phyloP scores from a whole-genome alignment of 2,113 vertebrate species.

The Spea multiplicata region DNA sequence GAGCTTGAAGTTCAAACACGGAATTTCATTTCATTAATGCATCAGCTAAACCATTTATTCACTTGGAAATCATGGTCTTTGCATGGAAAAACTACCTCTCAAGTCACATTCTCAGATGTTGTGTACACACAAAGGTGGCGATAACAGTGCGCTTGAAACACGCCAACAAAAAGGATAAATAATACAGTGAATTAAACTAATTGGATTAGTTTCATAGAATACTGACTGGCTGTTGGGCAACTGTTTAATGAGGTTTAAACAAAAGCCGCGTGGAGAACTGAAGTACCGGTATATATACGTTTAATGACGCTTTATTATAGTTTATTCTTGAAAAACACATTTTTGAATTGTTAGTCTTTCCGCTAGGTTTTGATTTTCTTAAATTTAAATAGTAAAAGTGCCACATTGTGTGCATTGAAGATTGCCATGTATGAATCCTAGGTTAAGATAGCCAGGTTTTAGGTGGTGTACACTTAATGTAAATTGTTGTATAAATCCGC shows the following conservation, averaged over 20 bases:
- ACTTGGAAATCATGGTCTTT: slow-evolving; percentile 26
- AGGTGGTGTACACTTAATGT: no score
- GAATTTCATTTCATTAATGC: slow-evolving; percentile 41
- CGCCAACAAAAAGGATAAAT: slow-evolving; percentile 17
- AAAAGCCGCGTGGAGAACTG: background rate
- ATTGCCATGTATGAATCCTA: no score
- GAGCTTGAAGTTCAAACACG: slow-evolving; percentile 43
- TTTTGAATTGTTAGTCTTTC: no score
- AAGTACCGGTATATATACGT: background rate
- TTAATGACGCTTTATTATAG: no score
- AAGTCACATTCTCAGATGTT: slow-evolving; percentile 6
- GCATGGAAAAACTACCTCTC: slow-evolving; percentile 17
- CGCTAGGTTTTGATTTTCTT: no score
- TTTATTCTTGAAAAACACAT: no score
- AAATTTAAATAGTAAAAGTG: no score
- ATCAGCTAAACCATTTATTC: slow-evolving; percentile 27
- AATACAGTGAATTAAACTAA: slow-evolving; percentile 1
- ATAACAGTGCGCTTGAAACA: slow-evolving; percentile 1
- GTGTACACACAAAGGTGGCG: slow-evolving; percentile 2
- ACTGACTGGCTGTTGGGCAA: background rate
- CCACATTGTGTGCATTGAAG: no score
- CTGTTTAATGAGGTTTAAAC: background rate
- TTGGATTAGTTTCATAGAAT: slow-evolving; percentile 7
- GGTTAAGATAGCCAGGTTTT: no score
- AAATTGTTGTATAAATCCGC: no score